phyloP scores from a whole-genome alignment of 2,113 vertebrate genomes.

The human (Homo sapiens) region DNA sequence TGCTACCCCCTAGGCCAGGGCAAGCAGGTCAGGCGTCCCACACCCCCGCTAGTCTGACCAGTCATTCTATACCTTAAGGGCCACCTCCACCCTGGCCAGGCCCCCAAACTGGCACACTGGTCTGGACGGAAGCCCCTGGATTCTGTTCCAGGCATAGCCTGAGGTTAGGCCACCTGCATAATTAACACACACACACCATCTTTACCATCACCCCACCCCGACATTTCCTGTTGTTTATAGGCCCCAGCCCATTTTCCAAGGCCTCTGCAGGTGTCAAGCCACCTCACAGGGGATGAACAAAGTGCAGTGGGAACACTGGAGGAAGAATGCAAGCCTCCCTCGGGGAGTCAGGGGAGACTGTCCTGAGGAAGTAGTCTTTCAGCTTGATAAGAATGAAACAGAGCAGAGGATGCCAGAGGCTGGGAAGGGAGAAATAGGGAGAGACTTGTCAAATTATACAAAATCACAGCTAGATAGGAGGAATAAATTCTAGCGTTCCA shows the following conservation, averaged over 20 bases:
- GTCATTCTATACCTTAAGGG: not conserved
- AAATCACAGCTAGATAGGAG: not conserved
- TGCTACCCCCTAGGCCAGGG: slow-evolving; percentile 51
- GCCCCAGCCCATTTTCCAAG: slow-evolving; percentile 29
- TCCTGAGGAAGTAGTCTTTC: not conserved
- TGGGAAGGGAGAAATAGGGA: not conserved
- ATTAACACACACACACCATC: not conserved
- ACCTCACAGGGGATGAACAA: not conserved
- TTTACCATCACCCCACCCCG: not conserved
- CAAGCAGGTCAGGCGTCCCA: slow-evolving; percentile 54
- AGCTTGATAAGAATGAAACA: not conserved
- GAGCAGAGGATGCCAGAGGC: not conserved
- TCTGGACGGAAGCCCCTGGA: not conserved
- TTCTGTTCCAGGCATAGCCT: not conserved
- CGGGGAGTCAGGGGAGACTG: not conserved
- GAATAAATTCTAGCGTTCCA: too few relatives aligned
- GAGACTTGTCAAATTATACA: not conserved
- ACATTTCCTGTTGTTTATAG: slow-evolving; percentile 66
- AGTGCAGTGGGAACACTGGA: not conserved
- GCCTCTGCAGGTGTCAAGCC: slow-evolving; percentile 31
- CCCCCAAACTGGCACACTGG: not conserved
- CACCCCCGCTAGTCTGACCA: slow-evolving; percentile 7
- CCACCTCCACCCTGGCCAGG: not conserved
- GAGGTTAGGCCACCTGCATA: slow-evolving; percentile 3
- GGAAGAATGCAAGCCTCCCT: not conserved